These are phyloP conservation scores for Catostomus latipinnis DNA, from an alignment of 2,797 vertebrate species.

Conservation along the genomic window DNA sequence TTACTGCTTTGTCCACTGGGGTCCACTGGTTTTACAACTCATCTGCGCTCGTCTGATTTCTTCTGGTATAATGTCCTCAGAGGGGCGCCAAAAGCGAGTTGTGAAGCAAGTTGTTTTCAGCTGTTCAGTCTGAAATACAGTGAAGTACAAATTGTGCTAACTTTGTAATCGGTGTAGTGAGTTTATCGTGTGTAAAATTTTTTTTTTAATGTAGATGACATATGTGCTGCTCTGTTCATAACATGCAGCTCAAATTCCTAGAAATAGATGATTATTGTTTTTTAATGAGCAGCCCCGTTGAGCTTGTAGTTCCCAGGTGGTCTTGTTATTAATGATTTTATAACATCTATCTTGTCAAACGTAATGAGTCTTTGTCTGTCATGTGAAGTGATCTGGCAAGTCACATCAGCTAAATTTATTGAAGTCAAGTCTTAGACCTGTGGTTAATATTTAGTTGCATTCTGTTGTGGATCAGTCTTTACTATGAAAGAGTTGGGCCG, in stretches of 20 bases:
- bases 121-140: no score
- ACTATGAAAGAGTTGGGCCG: neutral
- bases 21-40: no score
- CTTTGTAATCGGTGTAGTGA: neutral
- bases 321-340: slow-evolving; percentile 12
- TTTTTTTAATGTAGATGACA: neutral
- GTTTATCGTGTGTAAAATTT: neutral
- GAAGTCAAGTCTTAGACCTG: neutral
- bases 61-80: no score
- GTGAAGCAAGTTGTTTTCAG: no score
- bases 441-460: no score
- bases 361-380: slow-evolving; percentile 25
- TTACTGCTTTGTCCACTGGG: no score
- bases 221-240: neutral
- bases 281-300: slow-evolving; percentile 28
- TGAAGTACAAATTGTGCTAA: no score
- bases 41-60: no score
- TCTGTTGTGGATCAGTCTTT: neutral
- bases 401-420: slow-evolving; percentile 4
- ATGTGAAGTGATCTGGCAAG: slow-evolving; percentile 17
- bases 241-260: slow-evolving; percentile 10
- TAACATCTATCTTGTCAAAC: slow-evolving; percentile 22
- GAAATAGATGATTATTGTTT: slow-evolving; percentile 17
- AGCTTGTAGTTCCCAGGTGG: slow-evolving; percentile 13
- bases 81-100: no score